These are phyloP conservation scores for Microcebus tavaratra DNA, from an alignment of 2,113 vertebrate species.

Conservation along the genomic window DNA sequence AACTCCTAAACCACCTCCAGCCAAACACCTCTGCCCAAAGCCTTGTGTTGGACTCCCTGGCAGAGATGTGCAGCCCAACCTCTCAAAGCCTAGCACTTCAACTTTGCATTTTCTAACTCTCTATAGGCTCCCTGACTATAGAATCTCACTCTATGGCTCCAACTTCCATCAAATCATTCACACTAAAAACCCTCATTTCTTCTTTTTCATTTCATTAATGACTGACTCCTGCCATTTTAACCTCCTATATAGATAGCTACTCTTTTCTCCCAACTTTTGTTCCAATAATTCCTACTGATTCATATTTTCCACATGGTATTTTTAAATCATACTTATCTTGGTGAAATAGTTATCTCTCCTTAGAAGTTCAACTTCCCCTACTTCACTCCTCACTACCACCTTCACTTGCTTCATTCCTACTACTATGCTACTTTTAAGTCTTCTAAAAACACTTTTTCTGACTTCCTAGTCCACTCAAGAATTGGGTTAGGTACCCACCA, in stretches of 20 bases:
- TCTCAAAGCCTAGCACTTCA: not conserved
- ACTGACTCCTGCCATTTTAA: not conserved
- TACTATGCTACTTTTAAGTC: not conserved
- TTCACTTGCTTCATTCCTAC: not conserved
- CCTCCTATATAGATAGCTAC: not conserved
- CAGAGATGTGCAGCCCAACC: rapidly evolving
- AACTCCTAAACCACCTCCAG: not conserved
- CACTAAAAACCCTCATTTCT: not conserved
- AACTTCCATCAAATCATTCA: not conserved
- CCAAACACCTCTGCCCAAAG: not conserved
- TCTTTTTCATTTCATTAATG: not conserved
- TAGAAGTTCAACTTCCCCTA: not conserved
- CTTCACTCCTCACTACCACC: not conserved
- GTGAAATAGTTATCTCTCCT: not conserved
- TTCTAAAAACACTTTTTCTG: not conserved
- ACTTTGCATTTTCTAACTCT: not conserved
- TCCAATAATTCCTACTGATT: not conserved
- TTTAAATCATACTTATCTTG: not conserved
- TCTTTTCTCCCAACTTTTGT: not conserved
- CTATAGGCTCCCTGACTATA: not conserved
- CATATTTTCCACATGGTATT: not conserved
- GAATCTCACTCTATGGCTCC: not conserved
- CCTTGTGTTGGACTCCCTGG: not conserved
- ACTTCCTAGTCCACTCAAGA: not conserved
- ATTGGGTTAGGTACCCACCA: not conserved